Base-by-base conservation (phyloP, 2,797 vertebrate species). In the Zalophus californianus region DNA sequence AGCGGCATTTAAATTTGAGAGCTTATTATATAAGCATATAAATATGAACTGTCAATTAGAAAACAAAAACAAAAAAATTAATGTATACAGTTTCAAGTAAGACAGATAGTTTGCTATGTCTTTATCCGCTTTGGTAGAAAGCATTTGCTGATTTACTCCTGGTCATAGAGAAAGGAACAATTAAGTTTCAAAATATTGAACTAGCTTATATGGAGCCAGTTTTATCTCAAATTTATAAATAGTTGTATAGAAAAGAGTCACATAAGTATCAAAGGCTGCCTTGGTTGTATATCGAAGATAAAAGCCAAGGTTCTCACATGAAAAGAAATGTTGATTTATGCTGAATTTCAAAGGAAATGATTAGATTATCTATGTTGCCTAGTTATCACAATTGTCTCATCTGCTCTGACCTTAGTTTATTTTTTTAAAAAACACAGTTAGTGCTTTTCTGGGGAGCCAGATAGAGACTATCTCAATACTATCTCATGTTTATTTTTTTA, bases 261-360 rank as follows among this genome's bases (percentile, higher is more conserved):
- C 52, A 62, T 64, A 97, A 87, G 5, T 96, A 82, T 94, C 87
- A 97, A 95, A 95, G 54, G 41, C 60, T 94, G 13, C 29, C 32
- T 92, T 84, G 41, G 3, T 82, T 97, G 32, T 93, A 62, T 94
- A 89, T 92, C 23, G 41, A 96, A 86, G 72, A 86, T 97, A 95
- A 97, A 97, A 94, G 58, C 82, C 80, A 86, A 96, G 68, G 29
- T 64, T 86, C 44, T 95, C 92, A 93, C 4, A 83, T 77, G 90
- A 89, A 95, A 95, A 95, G 92, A 86, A 94, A 89, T 95, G 84
- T 89, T 89, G 44, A 94, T 96, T 93, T 94, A 85, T 92, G 62
- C 88, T 97, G 60, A 88, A 90, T 98, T 97, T 97, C 87, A 97
- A 97, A 95, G 58, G 16, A 91, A 94, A 75, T 86, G 56, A 92